Percentiles rank a stretch among this genome's conserved stretches.
Conservation (phyloP, 2,888 invertebrate species). For the Ommatoiulus sabulosus region DNA sequence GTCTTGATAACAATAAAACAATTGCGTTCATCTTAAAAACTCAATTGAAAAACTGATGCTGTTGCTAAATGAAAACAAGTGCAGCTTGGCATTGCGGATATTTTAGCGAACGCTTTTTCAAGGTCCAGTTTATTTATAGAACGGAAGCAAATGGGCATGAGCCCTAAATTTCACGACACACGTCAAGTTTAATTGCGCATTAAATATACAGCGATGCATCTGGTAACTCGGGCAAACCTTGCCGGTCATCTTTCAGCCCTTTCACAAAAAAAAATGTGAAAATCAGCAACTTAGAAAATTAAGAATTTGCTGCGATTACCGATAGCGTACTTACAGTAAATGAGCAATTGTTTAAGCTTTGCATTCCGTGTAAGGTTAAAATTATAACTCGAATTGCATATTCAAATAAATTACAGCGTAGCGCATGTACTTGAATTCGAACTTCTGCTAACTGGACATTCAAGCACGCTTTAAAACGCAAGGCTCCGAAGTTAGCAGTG, state of each 20-base stretch:
- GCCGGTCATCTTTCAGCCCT: background rate
- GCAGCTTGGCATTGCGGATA: background rate
- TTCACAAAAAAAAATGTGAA: background rate
- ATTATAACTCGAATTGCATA: no score
- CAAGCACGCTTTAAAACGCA: no score
- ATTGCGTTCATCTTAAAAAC: background rate
- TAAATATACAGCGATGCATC: background rate
- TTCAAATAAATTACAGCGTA: no score
- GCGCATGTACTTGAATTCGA: no score
- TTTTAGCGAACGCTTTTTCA: background rate
- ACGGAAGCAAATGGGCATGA: background rate
- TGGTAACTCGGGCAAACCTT: background rate
- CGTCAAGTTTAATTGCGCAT: background rate
- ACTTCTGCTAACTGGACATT: no score
- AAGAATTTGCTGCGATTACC: no score
- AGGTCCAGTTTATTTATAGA: conserved; percentile 3
- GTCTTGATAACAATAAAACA: background rate
- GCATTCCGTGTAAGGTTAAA: no score
- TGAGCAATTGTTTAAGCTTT: no score
- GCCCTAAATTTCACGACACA: background rate
- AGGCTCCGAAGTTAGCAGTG: no score
- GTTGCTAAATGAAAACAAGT: background rate
- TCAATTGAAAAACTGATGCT: background rate
- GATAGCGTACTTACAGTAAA: no score
- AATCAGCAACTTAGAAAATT: no score